Percentiles rank a stretch among this genome's conserved stretches.
Evolutionary conservation across 2,888 invertebrate species (phyloP).

Genomic region (Cepaea hortensis): DNA sequence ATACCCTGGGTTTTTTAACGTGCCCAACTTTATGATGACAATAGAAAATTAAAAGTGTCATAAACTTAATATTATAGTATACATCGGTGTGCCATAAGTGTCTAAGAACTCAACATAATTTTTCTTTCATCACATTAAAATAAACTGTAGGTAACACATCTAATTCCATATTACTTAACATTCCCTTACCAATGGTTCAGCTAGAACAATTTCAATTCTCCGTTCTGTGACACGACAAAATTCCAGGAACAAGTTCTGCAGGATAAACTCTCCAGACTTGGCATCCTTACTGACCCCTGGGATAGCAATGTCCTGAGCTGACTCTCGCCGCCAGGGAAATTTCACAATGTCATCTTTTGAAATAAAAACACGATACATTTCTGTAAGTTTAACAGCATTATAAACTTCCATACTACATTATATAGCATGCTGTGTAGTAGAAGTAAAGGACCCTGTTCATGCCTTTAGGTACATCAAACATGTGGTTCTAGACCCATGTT

Average conservation of each 20-base stretch:
- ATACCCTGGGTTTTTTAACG: no score
- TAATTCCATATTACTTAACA: background rate
- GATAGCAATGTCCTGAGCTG: slow-evolving; percentile 44
- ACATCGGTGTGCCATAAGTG: background rate
- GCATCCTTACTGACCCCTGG: slow-evolving; percentile 58
- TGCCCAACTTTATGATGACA: no score
- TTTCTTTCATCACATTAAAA: background rate
- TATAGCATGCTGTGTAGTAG: background rate
- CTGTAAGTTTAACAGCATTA: no score
- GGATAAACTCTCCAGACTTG: slow-evolving; percentile 90
- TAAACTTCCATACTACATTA: background rate
- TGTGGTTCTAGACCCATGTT: no score
- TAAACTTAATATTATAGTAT: background rate
- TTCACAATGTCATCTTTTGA: slow-evolving; percentile 54
- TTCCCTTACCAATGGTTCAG: slow-evolving; percentile 86
- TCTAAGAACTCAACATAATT: background rate
- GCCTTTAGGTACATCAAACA: no score
- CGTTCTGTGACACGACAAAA: slow-evolving; percentile 95
- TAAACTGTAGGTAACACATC: background rate
- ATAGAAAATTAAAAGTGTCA: no score
- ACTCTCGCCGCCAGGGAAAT: slow-evolving; percentile 63
- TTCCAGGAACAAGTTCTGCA: slow-evolving; percentile 95
- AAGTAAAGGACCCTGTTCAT: no score
- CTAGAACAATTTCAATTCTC: slow-evolving; percentile 95
- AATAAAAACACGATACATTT: background rate